phyloP scores from a whole-genome alignment of 2,888 invertebrate genomes.

The Troides oblongomaculatus region DNA sequence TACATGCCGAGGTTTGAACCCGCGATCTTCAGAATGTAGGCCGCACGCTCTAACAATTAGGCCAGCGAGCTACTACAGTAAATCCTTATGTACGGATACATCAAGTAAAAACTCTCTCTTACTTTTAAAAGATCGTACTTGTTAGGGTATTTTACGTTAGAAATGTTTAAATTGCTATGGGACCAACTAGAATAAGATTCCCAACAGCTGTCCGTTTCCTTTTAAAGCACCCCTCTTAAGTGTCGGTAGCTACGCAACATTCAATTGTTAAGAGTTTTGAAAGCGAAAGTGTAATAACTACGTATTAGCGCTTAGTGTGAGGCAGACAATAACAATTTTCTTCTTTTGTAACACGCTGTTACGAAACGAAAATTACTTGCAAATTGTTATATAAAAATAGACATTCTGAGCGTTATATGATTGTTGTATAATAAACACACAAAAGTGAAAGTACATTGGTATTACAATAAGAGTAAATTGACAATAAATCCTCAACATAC shows the following conservation, averaged over 20 bases:
- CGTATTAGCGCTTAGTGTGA: constrained; percentile 52
- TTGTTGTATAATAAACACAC: constrained; percentile 5
- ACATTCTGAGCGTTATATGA: constrained; percentile 10
- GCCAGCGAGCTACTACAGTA: too few species aligned
- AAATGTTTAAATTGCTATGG: neutral
- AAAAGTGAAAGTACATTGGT: constrained; percentile 15
- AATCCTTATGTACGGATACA: too few species aligned
- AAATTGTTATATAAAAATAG: constrained; percentile 15
- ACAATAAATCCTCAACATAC: neutral
- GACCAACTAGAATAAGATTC: neutral
- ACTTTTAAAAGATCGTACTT: neutral
- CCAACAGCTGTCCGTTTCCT: neutral
- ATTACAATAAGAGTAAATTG: neutral
- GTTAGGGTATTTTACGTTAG: neutral
- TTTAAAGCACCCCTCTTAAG: constrained; percentile 13
- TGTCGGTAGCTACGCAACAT: constrained; percentile 31
- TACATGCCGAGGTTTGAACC: too few species aligned
- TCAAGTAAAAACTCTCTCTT: neutral
- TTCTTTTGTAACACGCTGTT: constrained; percentile 46
- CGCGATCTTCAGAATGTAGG: too few species aligned
- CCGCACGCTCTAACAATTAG: too few species aligned
- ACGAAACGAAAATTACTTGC: constrained; percentile 26
- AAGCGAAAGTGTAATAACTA: constrained; percentile 48
- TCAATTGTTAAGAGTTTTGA: constrained; percentile 38
- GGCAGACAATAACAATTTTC: constrained; percentile 55